Evolutionary conservation across 2,113 vertebrate genomes (phyloP).

Genomic region (Strix uralensis): DNA sequence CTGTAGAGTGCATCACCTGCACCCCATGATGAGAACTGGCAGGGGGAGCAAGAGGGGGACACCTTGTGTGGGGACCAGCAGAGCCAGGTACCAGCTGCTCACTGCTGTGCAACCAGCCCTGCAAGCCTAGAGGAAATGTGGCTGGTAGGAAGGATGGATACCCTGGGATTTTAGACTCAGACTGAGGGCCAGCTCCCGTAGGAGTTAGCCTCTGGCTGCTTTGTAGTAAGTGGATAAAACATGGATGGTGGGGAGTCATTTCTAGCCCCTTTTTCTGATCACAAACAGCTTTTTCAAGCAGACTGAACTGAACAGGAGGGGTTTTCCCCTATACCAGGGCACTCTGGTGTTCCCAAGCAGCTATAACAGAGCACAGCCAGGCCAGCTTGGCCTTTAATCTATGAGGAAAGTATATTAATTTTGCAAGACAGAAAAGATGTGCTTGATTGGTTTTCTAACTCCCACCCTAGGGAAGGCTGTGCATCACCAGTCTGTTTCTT

Average conservation of each 20-base stretch:
- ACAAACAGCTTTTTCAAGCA: neutral
- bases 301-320: neutral
- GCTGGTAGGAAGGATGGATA: neutral
- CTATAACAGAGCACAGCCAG: neutral
- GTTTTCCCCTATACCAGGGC: neutral
- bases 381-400: neutral
- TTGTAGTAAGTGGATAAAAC: neutral
- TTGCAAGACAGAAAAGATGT: neutral
- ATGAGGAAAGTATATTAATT: neutral
- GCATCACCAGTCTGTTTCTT: neutral
- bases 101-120: neutral
- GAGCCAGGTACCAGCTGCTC: neutral
- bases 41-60: neutral
- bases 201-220: neutral
- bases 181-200: neutral
- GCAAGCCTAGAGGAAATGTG: neutral
- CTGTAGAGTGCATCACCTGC: neutral
- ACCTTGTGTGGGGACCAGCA: fast-evolving
- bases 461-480: neutral
- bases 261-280: neutral
- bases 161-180: neutral
- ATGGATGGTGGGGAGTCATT: neutral
- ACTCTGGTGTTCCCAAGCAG: neutral
- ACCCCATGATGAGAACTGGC: neutral
- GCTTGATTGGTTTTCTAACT: neutral